Evolutionary conservation across 1,140 invertebrate species (phyloP).

Genomic region (Drosophila serrata): DNA sequence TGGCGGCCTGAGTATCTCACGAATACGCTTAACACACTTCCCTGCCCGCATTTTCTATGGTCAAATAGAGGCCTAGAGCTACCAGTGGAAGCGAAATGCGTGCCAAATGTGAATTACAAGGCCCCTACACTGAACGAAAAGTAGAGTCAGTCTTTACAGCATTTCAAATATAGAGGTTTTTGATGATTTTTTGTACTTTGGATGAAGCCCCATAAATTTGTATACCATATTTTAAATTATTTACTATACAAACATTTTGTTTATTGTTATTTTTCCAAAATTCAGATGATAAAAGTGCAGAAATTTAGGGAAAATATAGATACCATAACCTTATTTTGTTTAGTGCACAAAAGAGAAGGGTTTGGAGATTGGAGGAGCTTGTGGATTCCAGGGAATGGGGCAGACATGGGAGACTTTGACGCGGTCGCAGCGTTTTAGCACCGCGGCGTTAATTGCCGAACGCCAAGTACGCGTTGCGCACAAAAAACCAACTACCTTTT

Average conservation of each 20-base stretch:
- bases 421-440: conserved; percentile 69
- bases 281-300: no score
- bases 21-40: conserved; percentile 71
- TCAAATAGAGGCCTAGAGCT: conserved; percentile 21
- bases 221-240: neutral
- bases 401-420: conserved; percentile 7
- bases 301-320: no score
- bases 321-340: no score
- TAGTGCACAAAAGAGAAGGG: neutral
- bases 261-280: neutral
- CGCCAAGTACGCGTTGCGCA: conserved; percentile 69
- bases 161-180: neutral
- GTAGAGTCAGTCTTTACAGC: neutral
- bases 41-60: conserved; percentile 66
- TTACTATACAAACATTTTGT: neutral
- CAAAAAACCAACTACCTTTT: conserved; percentile 54
- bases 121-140: conserved; percentile 7
- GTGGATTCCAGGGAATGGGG: neutral
- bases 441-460: conserved; percentile 66
- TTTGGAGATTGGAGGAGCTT: neutral
- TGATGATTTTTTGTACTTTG: neutral
- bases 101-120: conserved; percentile 55
- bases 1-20: neutral
- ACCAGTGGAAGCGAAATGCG: conserved; percentile 48
- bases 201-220: neutral